Evolutionary conservation across 2,888 invertebrate genomes (phyloP).

Genomic region (Lithophane semibrunnea): DNA sequence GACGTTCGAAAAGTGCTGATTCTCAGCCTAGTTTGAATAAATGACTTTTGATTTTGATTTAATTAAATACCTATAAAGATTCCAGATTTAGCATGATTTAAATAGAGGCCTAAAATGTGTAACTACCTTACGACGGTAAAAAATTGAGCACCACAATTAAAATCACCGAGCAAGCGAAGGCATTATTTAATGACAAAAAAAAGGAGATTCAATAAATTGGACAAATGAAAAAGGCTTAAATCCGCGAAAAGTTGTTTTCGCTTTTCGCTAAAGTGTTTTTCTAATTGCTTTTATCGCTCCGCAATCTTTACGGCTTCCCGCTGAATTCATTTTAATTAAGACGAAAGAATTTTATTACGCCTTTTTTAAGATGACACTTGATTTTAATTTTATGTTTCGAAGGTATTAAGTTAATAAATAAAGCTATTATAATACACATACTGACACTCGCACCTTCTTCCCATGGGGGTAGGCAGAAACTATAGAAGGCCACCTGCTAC

Average conservation of each 20-base stretch:
- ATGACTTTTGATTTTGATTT: too few species aligned
- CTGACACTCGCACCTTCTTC: too few species aligned
- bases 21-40: too few species aligned
- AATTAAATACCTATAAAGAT: background rate
- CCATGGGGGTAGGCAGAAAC: too few species aligned
- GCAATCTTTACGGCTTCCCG: slow-evolving; percentile 60
- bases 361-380: slow-evolving; percentile 35
- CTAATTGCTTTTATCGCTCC: slow-evolving; percentile 66
- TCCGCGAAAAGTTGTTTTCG: slow-evolving; percentile 63
- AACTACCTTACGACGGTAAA: background rate
- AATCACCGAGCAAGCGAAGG: slow-evolving; percentile 27
- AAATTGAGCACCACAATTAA: slow-evolving; percentile 10
- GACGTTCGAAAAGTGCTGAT: too few species aligned
- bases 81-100: background rate
- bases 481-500: too few species aligned
- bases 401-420: background rate
- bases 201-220: slow-evolving; percentile 54
- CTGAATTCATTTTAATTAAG: slow-evolving; percentile 59
- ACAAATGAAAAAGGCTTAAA: slow-evolving; percentile 65
- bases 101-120: background rate
- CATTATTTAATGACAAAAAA: slow-evolving; percentile 47
- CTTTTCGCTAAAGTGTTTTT: slow-evolving; percentile 62
- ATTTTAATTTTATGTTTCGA: slow-evolving; percentile 24
- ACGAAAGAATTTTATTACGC: slow-evolving; percentile 37
- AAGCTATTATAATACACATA: background rate